These are phyloP conservation scores for Alethe diademata DNA, from an alignment of 2,113 vertebrate genomes.

Conservation along the genomic window DNA sequence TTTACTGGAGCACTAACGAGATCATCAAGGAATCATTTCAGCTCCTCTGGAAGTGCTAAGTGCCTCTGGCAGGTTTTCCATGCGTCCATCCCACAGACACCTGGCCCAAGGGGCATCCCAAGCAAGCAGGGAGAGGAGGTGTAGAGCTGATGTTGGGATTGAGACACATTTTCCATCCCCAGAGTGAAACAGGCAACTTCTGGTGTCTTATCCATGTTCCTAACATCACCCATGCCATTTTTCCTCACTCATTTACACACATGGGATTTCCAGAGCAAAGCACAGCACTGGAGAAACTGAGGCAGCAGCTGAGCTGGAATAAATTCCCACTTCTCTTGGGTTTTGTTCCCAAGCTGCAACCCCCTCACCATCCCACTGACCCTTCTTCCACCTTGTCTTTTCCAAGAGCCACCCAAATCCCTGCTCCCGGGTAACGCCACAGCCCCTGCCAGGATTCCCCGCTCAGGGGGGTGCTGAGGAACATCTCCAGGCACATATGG, in stretches of 20 bases:
- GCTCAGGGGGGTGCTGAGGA: conserved; percentile 35
- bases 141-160: accelerated
- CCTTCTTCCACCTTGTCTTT: not conserved
- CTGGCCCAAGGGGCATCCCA: not conserved
- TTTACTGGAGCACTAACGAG: conserved; percentile 14
- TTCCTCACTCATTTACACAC: accelerated
- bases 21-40: not conserved
- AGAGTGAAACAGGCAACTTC: not conserved
- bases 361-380: not conserved
- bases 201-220: not conserved
- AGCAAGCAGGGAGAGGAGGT: accelerated
- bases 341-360: not conserved
- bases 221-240: not conserved
- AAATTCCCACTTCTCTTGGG: not conserved
- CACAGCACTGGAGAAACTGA: not conserved
- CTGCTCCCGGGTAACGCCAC: accelerated
- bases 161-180: not conserved
- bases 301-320: not conserved
- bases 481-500: conserved; percentile 62
- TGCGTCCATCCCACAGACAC: accelerated
- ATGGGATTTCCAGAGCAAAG: not conserved
- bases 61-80: not conserved
- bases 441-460: conserved; percentile 21
- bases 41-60: not conserved
- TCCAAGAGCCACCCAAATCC: not conserved